Base-by-base conservation (phyloP, 2,797 vertebrate genomes). In the Anableps anableps region DNA sequence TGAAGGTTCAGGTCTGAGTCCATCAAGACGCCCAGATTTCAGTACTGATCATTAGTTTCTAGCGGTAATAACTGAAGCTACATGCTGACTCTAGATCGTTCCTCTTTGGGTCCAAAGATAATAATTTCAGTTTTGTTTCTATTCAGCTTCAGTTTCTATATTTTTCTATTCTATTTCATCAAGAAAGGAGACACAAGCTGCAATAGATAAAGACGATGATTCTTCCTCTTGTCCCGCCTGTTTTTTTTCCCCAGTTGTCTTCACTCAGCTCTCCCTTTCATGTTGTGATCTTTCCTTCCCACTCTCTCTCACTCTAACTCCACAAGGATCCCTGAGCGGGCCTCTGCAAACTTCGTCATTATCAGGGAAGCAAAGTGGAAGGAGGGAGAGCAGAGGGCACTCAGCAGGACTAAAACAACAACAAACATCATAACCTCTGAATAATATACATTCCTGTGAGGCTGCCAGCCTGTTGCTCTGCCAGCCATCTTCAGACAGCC, bases 351-450 rank as follows among this genome's bases (percentile, higher is more conserved):
- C 77, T 64, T 79, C 29, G 43, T 82, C 78, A 79, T 75, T 83
- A 81, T 58, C 76, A 81, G 72, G 74, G 58, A 80, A 79, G 84
- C 38, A 48, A 48, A 68, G 62, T 26, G 72, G 76, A 36, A 53
- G 60, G 66, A 50, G 21, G 70, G 74, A 7, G 70, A 58, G 19
- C 2, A 3, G 4, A 36, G 74, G 72, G 72, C 60, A 50, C 53
- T 82, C 72, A 70, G 77, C 77, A 60, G 34, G 81, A 66, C 85
- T 86, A 83, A 87, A 88, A 86, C 84, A 93, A 90, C 83, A 86
- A 85, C 90, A 92, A 91, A 88, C 80, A 86, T 83, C 83, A 81
- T 86, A 86, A 88, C 86, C 77, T 83, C 87, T 0, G 47, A 91
- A 89, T 89, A 86, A 87, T 84, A 77, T 45, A 72, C 83, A 90